Percentiles rank a stretch among this genome's conserved stretches.
phyloP scores from a whole-genome alignment of 2,888 invertebrate species.

The Adineta ricciae region DNA sequence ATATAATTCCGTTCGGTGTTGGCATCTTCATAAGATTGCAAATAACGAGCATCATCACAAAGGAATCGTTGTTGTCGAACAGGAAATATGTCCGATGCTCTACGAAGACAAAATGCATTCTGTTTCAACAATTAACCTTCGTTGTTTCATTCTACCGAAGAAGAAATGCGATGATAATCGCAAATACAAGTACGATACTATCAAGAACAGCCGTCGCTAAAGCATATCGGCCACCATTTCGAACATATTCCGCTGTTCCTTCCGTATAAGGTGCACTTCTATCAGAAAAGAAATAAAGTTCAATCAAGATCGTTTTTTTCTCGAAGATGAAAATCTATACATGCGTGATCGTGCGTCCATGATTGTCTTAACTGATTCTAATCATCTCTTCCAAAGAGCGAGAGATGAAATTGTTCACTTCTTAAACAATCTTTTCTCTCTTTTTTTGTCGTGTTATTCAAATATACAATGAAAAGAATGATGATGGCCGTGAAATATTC shows the following conservation, averaged over 20 bases:
- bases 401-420: neutral
- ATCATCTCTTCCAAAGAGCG: neutral
- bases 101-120: neutral
- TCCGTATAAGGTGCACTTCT: slow-evolving; percentile 11
- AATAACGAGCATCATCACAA: slow-evolving; percentile 20
- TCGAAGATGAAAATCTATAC: neutral
- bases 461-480: neutral
- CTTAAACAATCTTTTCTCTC: neutral
- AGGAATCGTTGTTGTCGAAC: slow-evolving; percentile 17
- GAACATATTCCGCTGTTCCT: neutral
- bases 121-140: no score
- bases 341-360: slow-evolving; percentile 13
- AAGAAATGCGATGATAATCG: neutral
- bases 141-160: slow-evolving; percentile 1
- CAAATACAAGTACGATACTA: slow-evolving; percentile 19
- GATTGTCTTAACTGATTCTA: neutral
- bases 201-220: slow-evolving; percentile 7
- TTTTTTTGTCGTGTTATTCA: neutral
- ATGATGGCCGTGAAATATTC: slow-evolving; percentile 15
- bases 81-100: slow-evolving; percentile 21
- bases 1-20: slow-evolving; percentile 16
- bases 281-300: neutral
- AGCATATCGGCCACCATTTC: slow-evolving; percentile 12
- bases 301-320: neutral
- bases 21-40: slow-evolving; percentile 14